phyloP scores from a whole-genome alignment of 2,888 invertebrate genomes.

The Drosophila borborema region DNA sequence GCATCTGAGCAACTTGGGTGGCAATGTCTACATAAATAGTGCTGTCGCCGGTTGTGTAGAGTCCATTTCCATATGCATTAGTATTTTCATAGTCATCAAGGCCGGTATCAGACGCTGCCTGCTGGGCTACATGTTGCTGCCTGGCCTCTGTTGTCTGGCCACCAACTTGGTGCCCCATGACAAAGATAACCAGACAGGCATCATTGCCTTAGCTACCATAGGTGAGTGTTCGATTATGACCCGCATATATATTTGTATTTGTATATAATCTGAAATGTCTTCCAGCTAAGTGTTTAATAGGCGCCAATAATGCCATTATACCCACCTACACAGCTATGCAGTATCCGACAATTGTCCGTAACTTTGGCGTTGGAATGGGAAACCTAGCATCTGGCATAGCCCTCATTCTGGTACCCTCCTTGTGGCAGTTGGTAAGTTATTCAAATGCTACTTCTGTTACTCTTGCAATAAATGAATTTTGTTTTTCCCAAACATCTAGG shows the following conservation, averaged over 20 bases:
- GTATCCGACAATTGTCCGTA: conserved; percentile 90
- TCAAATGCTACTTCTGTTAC: background rate
- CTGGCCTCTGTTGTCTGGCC: conserved; percentile 89
- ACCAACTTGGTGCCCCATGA: conserved; percentile 87
- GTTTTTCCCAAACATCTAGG: conserved; percentile 76
- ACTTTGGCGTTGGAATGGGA: conserved; percentile 90
- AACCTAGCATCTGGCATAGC: conserved; percentile 92
- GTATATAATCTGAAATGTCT: conserved; percentile 6
- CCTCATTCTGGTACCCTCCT: conserved; percentile 91
- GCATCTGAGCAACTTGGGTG: conserved; percentile 90
- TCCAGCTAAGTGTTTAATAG: conserved; percentile 90
- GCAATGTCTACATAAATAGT: conserved; percentile 90
- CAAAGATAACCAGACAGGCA: conserved; percentile 86
- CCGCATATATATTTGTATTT: background rate
- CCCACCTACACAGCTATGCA: conserved; percentile 91
- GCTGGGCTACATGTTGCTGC: conserved; percentile 88
- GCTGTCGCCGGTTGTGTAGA: conserved; percentile 90
- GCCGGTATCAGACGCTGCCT: conserved; percentile 90
- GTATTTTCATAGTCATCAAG: conserved; percentile 90
- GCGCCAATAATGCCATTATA: conserved; percentile 91
- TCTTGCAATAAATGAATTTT: background rate
- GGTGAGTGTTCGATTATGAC: conserved; percentile 84
- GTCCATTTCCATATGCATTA: conserved; percentile 90
- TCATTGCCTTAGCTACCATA: conserved; percentile 90
- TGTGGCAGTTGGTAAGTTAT: conserved; percentile 90